These are phyloP conservation scores for Sinocyclocheilus rhinocerous DNA, from an alignment of 2,113 vertebrate species.

Conservation along the genomic window DNA sequence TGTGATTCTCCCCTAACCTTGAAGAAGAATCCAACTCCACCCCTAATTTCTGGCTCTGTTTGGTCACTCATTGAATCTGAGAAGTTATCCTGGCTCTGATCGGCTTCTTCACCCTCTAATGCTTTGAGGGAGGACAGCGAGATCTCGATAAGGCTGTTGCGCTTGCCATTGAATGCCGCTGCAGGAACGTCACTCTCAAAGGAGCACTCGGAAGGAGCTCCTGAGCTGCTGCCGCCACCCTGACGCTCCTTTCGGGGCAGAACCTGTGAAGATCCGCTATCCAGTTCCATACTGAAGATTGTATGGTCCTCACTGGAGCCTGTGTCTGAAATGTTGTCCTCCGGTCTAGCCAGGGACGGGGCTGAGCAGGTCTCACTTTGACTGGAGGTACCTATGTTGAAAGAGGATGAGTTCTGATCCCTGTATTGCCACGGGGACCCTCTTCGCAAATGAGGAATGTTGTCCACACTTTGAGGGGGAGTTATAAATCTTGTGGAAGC, in stretches of 20 bases:
- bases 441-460: conserved; percentile 84
- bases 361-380: conserved; percentile 61
- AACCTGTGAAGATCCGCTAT: conserved; percentile 57
- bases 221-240: conserved; percentile 70
- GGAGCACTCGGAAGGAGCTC: conserved; percentile 79
- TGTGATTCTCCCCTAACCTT: conserved; percentile 65
- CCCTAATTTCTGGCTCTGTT: conserved; percentile 73
- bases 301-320: conserved; percentile 72
- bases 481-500: conserved; percentile 81
- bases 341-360: conserved; percentile 38
- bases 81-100: conserved; percentile 64
- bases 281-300: conserved; percentile 74
- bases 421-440: conserved; percentile 82
- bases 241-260: conserved; percentile 61
- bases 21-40: conserved; percentile 86
- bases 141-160: conserved; percentile 84
- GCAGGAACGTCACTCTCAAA: conserved; percentile 77
- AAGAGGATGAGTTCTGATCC: conserved; percentile 85
- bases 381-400: conserved; percentile 76
- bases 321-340: conserved; percentile 64
- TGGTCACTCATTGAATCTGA: conserved; percentile 81
- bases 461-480: conserved; percentile 83
- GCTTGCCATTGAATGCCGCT: conserved; percentile 70
- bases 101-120: conserved; percentile 71
- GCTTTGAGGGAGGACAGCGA: conserved; percentile 77